Percentiles rank a stretch among this genome's conserved stretches.
Evolutionary conservation across 2,113 vertebrate species (phyloP).

Genomic region (Fulica atra): DNA sequence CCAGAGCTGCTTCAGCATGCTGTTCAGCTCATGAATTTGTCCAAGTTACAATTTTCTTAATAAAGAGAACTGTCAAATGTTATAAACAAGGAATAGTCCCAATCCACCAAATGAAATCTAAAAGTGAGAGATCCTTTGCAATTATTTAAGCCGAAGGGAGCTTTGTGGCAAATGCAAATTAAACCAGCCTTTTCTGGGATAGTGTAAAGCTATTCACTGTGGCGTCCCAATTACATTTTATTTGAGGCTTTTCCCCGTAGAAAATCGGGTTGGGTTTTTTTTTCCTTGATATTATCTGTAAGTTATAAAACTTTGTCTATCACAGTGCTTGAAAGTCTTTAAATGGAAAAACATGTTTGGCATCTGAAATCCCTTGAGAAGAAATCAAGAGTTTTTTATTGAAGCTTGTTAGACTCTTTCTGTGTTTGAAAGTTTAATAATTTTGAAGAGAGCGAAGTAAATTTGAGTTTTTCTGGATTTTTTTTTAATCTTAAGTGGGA

Average conservation of each 20-base stretch:
- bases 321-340: neutral
- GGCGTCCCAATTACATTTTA: slow-evolving; percentile 35
- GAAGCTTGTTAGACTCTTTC: neutral
- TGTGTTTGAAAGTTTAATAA: neutral
- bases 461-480: neutral
- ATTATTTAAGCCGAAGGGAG: slow-evolving; percentile 19
- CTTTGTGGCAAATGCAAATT: slow-evolving; percentile 62
- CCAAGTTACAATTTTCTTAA: slow-evolving; percentile 20
- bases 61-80: slow-evolving; percentile 25
- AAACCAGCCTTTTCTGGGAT: slow-evolving; percentile 38
- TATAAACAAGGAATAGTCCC: slow-evolving; percentile 36
- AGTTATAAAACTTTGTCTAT: slow-evolving; percentile 32
- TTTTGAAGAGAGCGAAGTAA: neutral
- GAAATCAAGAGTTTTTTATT: slow-evolving; percentile 5
- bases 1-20: neutral
- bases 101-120: slow-evolving; percentile 27
- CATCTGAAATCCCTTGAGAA: slow-evolving; percentile 29
- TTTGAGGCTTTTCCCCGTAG: slow-evolving; percentile 37
- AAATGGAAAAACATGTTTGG: slow-evolving; percentile 33
- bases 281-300: slow-evolving; percentile 10
- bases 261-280: neutral
- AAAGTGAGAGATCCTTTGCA: slow-evolving; percentile 39
- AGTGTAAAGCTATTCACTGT: slow-evolving; percentile 35
- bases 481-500: neutral
- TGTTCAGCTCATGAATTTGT: slow-evolving; percentile 3